Evolutionary conservation across 1,140 invertebrate genomes (phyloP).

Genomic region (Eufriesea mexicana): DNA sequence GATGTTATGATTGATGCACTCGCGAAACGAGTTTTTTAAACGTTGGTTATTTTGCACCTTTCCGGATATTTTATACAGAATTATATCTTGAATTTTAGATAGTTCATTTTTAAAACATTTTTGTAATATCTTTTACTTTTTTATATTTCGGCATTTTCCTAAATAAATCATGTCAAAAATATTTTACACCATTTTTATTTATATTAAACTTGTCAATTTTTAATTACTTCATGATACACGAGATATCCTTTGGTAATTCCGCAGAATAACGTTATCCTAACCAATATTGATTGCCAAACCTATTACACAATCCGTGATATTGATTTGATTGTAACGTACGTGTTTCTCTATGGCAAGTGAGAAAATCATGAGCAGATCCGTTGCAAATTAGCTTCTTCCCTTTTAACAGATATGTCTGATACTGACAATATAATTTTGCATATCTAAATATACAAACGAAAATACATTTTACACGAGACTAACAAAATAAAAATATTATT

Average conservation of each 20-base stretch:
- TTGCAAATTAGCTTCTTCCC: neutral
- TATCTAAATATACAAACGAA: neutral
- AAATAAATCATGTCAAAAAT: no score
- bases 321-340: conserved; percentile 19
- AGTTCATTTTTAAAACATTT: neutral
- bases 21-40: neutral
- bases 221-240: no score
- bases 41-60: neutral
- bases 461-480: no score
- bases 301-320: conserved; percentile 34
- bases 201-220: no score
- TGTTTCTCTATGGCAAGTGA: neutral
- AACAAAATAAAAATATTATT: no score
- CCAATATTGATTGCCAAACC: conserved; percentile 34
- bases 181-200: no score
- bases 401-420: neutral
- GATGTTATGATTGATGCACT: neutral
- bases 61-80: no score
- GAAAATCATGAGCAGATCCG: neutral
- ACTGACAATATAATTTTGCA: neutral
- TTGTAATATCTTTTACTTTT: no score
- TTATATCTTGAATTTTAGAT: no score
- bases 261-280: neutral
- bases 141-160: no score
- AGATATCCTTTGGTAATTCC: no score